Percentiles rank a stretch among this genome's conserved stretches.
phyloP scores from a whole-genome alignment of 2,113 vertebrate species.

The Cathartes aura region DNA sequence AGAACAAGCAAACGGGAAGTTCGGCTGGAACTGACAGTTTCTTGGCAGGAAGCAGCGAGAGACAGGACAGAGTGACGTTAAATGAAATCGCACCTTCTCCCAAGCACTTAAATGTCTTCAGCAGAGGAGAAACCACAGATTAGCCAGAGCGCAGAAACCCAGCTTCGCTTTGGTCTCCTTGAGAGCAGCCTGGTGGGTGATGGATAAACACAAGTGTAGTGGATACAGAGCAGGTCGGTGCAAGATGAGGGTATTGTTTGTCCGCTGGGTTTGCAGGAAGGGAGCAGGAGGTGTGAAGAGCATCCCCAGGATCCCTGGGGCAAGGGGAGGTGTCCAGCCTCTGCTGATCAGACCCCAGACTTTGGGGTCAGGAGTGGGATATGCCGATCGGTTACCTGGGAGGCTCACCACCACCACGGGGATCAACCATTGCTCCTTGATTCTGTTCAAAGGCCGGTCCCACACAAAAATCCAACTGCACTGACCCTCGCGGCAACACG shows the following conservation, averaged over 20 bases:
- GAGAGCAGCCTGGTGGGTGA: not conserved
- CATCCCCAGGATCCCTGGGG: not conserved
- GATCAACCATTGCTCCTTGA: not conserved
- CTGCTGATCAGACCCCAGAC: not conserved
- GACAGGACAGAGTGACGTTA: not conserved
- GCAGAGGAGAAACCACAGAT: conserved; percentile 1
- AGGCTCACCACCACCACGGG: not conserved
- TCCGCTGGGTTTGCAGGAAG: not conserved
- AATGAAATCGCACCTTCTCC: conserved; percentile 42
- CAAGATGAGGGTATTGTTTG: not conserved
- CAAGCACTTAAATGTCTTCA: conserved; percentile 6
- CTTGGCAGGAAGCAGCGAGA: conserved; percentile 39
- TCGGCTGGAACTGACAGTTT: conserved; percentile 32
- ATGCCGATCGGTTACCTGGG: not conserved
- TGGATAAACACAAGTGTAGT: not conserved
- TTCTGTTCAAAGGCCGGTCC: not conserved
- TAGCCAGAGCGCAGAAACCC: not conserved
- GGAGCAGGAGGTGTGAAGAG: not conserved
- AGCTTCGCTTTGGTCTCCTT: not conserved
- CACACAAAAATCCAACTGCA: not conserved
- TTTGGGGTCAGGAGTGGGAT: not conserved
- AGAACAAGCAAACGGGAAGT: conserved; percentile 54
- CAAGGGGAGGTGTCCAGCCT: not conserved
- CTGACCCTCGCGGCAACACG: rapidly evolving
- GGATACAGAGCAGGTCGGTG: not conserved